Base-by-base conservation (phyloP, 2,888 invertebrate genomes). In the Dryadula phaetusa region DNA sequence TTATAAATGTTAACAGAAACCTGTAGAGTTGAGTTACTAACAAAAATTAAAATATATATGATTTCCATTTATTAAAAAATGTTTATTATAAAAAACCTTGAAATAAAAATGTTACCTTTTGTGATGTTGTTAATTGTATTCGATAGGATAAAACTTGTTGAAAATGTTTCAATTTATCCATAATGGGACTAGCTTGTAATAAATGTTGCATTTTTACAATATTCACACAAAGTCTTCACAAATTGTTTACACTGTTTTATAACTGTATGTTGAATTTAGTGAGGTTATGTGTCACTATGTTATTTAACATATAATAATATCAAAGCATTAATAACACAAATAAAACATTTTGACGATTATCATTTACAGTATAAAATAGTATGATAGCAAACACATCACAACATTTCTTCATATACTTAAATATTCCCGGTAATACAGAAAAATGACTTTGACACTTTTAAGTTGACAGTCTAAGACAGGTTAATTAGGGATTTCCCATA, bases 41-140 rank as follows among this genome's bases (percentile, higher is more conserved):
- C 3, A n/a, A 16, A 16, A 28, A 28, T 28, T 5, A 10, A 56
- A 14, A 37, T 5, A 56, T 8, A 40, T 10, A 56, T 56, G 16
- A 7, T 3, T 56, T 56, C 5, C 10, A 70, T 65, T 61, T 37
- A 44, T 58, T 42, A 54, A 53, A 62, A 32, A 52, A 32, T 16
- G 16, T 16, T 32, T 32, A 18, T 32, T 60, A 47, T 7, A 14
- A 52, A n/a, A 32, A 44, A 64, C 44, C 22, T 12, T 42, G 62
- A 66, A 66, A 60, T 56, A 10, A 18, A 42, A 52, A 16, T 20
- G 18, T 66, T 85, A 96, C 95, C 94, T 96, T 96, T 88, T 96
- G 95, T 64, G 95, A 94, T 74, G 94, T 94, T 72, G 95, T 93
- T 75, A 96, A 85, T 69, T 94, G 90, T 74, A 95, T 86, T 79